Evolutionary conservation across 1,140 invertebrate species (phyloP).

Genomic region (Chelonus insularis): DNA sequence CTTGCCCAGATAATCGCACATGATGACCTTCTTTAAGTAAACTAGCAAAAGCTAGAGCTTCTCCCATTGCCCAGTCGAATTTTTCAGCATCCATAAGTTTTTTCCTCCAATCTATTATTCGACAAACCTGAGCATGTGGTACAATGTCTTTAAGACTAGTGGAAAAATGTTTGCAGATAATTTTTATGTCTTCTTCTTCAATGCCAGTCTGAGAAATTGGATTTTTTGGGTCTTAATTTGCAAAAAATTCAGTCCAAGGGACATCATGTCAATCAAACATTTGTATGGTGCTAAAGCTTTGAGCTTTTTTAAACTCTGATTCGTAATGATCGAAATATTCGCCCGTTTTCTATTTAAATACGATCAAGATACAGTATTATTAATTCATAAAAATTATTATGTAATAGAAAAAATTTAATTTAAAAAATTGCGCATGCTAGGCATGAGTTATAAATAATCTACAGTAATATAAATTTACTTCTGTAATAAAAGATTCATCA

Average conservation of each 20-base stretch:
- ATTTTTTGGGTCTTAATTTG: slow-evolving; percentile 61
- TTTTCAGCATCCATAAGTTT: slow-evolving; percentile 69
- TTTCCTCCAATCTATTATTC: slow-evolving; percentile 65
- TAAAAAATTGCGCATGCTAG: too few relatives aligned
- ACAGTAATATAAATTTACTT: slow-evolving; percentile 63
- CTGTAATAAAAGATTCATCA: slow-evolving; percentile 71
- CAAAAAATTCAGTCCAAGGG: slow-evolving; percentile 78
- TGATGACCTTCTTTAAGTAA: slow-evolving; percentile 66
- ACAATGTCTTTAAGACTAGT: slow-evolving; percentile 67
- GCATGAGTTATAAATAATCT: too few relatives aligned
- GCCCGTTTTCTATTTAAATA: slow-evolving; percentile 45
- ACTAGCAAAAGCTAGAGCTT: slow-evolving; percentile 82
- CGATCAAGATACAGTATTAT: background rate
- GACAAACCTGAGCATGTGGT: slow-evolving; percentile 58
- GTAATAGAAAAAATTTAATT: too few relatives aligned
- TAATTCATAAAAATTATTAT: too few relatives aligned
- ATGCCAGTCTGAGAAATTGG: slow-evolving; percentile 46
- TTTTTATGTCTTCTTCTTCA: slow-evolving; percentile 28
- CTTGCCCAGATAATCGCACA: slow-evolving; percentile 77
- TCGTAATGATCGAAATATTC: slow-evolving; percentile 61
- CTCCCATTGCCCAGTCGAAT: slow-evolving; percentile 85
- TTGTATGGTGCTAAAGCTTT: slow-evolving; percentile 67
- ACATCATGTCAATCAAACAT: slow-evolving; percentile 85
- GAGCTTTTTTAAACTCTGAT: slow-evolving; percentile 73
- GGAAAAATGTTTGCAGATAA: slow-evolving; percentile 66